Evolutionary conservation across 2,888 invertebrate genomes (phyloP).

Genomic region (Neoitamus cyanurus): DNA sequence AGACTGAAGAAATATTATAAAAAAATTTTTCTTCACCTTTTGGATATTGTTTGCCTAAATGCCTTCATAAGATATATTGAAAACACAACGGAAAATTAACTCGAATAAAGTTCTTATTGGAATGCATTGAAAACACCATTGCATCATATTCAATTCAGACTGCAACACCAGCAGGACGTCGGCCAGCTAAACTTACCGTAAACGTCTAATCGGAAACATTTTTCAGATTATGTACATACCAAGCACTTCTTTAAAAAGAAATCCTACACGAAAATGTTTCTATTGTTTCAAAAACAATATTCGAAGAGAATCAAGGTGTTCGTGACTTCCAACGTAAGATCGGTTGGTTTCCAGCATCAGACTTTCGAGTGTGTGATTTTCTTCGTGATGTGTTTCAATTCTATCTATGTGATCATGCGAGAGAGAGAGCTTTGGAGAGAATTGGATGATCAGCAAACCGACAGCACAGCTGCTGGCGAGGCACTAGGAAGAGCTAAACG

Average conservation of each 20-base stretch:
- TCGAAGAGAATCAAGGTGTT: constrained; percentile 18
- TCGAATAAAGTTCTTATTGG: not conserved
- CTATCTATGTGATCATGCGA: too few relatives aligned
- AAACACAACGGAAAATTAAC: constrained; percentile 8
- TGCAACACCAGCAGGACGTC: too few relatives aligned
- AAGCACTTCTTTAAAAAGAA: constrained; percentile 27
- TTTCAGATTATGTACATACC: not conserved
- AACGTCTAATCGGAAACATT: not conserved
- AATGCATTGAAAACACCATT: not conserved
- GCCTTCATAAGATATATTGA: not conserved
- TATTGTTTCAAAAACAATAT: constrained; percentile 28
- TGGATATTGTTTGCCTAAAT: constrained; percentile 13
- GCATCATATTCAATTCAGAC: constrained; percentile 32
- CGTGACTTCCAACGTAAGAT: too few relatives aligned
- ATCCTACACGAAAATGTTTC: constrained; percentile 20
- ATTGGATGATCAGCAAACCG: too few relatives aligned
- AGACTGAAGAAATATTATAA: constrained; percentile 29
- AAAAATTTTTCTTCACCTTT: constrained; percentile 11
- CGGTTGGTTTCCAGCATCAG: too few relatives aligned
- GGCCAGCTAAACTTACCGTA: not conserved
- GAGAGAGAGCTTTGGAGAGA: too few relatives aligned
- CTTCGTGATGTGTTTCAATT: too few relatives aligned
- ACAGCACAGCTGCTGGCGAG: too few relatives aligned
- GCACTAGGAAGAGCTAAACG: too few relatives aligned
- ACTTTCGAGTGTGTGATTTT: too few relatives aligned